Base-by-base conservation (phyloP, 2,888 invertebrate genomes). In the Thysanoteuthis rhombus region DNA sequence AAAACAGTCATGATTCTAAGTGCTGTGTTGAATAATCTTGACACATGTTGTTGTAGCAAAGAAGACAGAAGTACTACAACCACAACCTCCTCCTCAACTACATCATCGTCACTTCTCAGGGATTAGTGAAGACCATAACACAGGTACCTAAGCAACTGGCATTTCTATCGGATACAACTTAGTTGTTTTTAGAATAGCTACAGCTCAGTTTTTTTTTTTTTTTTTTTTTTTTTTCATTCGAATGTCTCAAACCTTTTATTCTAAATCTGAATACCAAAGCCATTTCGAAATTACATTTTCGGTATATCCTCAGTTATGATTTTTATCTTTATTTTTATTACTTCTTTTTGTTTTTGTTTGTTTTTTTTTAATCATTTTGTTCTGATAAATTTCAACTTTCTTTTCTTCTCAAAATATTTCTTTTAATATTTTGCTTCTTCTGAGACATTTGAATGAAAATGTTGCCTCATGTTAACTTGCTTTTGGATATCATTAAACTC, bases 21-120 rank as follows among this genome's bases (percentile, higher is more conserved):
- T 90, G 38, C 39, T 92, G 92, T 92, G 45, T 92, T 92, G 92
- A 92, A 42, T 92, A 45, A 92, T 92, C 45, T n/a, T 92, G 92
- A 92, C 92, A 92, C 92, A 42, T 92, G 92, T 92, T 92, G 92
- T 92, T 92, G 92, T 92, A 92, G 92, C 92, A 92, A 40, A 92
- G 92, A 92, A 92, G 92, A 92, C 92, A 32, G 92, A 92, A 45
- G 45, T 28, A 92, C 92, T 92, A n/a, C 92, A 92, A 92, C 92
- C 40, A n/a, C 92, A 92, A 92, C 92, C n/a, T n/a, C n/a, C n/a
- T n/a, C n/a, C n/a, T n/a, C n/a, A 40, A 91, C 91, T 40, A 28
- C 90, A 92, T n/a, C 91, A 91, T 45, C 92, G 92, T 92, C 92
- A 92, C 40, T 45, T 92, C 92, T 92, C 92, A 92, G 92, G 92